phyloP scores from a whole-genome alignment of 1,140 invertebrate genomes.

The Lasioglossum albipes region DNA sequence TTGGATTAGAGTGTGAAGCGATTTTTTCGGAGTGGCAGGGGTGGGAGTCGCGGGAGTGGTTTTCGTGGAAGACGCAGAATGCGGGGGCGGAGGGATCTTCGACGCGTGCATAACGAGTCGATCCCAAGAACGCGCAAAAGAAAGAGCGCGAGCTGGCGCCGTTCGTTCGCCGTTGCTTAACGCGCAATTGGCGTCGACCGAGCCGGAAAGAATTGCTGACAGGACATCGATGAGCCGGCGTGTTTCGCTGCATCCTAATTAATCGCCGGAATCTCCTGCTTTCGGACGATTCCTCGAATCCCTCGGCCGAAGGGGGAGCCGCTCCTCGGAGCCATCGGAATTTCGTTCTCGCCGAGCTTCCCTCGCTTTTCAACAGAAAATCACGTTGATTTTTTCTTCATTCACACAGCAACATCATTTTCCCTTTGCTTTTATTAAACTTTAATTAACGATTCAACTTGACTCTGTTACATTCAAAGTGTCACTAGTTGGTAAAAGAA shows the following conservation, averaged over 20 bases:
- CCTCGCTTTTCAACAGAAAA: too few species aligned
- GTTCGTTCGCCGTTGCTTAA: slow-evolving; percentile 34
- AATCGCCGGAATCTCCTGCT: slow-evolving; percentile 40
- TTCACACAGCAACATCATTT: too few species aligned
- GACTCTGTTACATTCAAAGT: too few species aligned
- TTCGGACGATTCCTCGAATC: not conserved
- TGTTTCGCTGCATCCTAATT: slow-evolving; percentile 45
- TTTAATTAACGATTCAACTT: too few species aligned
- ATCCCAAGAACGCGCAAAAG: slow-evolving; percentile 46
- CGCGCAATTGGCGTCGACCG: slow-evolving; percentile 58
- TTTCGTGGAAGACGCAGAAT: not conserved
- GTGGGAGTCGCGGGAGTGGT: not conserved
- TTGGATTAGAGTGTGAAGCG: too few species aligned
- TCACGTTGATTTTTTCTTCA: too few species aligned
- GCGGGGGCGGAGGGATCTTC: slow-evolving; percentile 9
- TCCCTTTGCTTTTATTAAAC: too few species aligned
- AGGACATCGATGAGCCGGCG: slow-evolving; percentile 56
- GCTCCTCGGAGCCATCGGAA: not conserved
- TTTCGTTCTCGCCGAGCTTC: too few species aligned
- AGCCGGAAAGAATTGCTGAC: slow-evolving; percentile 60
- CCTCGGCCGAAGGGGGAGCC: not conserved
- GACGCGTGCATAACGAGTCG: slow-evolving; percentile 58
- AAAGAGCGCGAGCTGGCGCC: slow-evolving; percentile 3
- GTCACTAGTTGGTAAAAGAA: too few species aligned
- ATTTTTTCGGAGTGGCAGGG: slow-evolving; percentile 7